These are phyloP conservation scores for Amblyopsis rosae DNA, from an alignment of 2,113 vertebrate genomes.

Conservation along the genomic window DNA sequence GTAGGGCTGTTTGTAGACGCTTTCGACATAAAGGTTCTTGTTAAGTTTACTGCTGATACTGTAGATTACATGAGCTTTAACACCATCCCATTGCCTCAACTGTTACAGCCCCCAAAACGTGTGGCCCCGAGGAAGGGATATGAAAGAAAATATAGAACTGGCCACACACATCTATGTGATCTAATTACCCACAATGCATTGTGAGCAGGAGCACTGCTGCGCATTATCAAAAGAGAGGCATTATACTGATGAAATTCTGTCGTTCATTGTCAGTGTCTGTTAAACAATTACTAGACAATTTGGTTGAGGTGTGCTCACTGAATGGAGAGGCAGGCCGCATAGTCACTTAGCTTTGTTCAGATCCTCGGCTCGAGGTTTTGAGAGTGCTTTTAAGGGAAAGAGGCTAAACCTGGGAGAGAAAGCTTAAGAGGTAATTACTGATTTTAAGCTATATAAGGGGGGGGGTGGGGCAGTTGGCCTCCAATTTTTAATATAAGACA, in stretches of 20 bases:
- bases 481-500: conserved; percentile 35
- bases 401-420: conserved; percentile 48
- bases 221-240: conserved; percentile 43
- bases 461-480: neutral
- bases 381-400: conserved; percentile 31
- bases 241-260: conserved; percentile 24
- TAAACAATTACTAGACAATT: conserved; percentile 49
- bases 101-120: neutral
- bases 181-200: conserved; percentile 57
- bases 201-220: conserved; percentile 24
- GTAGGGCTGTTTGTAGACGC: conserved; percentile 21
- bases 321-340: conserved; percentile 12
- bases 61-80: neutral
- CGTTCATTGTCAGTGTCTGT: conserved; percentile 46
- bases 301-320: conserved; percentile 23
- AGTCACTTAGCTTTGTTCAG: conserved; percentile 51
- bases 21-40: conserved; percentile 8
- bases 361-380: conserved; percentile 24
- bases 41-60: neutral
- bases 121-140: conserved; percentile 1
- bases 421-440: conserved; percentile 27
- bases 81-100: neutral
- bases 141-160: conserved; percentile 30
- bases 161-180: conserved; percentile 35
- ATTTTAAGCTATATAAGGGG: conserved; percentile 18